Base-by-base conservation (phyloP, 2,113 vertebrate species). In the Osmerus mordax region DNA sequence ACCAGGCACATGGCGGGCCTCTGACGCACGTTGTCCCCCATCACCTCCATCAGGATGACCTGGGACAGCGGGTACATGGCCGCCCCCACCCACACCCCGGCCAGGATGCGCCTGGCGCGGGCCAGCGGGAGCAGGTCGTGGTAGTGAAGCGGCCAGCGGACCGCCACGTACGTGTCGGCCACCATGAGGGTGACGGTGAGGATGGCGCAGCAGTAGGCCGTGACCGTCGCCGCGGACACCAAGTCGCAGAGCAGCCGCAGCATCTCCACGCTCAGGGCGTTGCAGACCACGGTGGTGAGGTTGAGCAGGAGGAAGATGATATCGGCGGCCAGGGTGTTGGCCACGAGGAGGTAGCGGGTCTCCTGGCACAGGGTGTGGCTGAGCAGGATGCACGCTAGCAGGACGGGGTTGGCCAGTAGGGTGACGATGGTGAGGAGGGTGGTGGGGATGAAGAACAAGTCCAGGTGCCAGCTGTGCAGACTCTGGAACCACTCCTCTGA, bases 141-240 rank as follows among this genome's bases (percentile, higher is more conserved):
- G 78, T 94, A 94, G 32, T 21, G 88, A 15, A 94, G 86, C 0
- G 94, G 93, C 85, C 90, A 92, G 55, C 88, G 87, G 3, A 94
- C 89, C 0, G 93, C 93, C 21, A 91, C 74, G 23, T 91, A 94
- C 32, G 93, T 94, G 86, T 94, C 92, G 0, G 84, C 80, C 68
- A 94, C 91, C 83, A 91, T 93, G 53, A 90, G 66, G 0, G 92
- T 93, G 84, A 94, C 75, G 1, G 93, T 92, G 71, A 94, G 76
- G 71, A 93, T 75, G 71, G 91, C 90, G 25, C 87, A 90, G 67
- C 80, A 86, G 81, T 91, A 92, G 55, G 88, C 3, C 0, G 86
- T 81, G 55, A 92, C 75, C 1, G 86, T 79, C 19, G 86, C 55
- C 0, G 87, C 77, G 1, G 88, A 88, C 58, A 92, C 12, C 14